These are phyloP conservation scores for Camelus dromedarius DNA, from an alignment of 2,113 vertebrate species.

Conservation along the genomic window DNA sequence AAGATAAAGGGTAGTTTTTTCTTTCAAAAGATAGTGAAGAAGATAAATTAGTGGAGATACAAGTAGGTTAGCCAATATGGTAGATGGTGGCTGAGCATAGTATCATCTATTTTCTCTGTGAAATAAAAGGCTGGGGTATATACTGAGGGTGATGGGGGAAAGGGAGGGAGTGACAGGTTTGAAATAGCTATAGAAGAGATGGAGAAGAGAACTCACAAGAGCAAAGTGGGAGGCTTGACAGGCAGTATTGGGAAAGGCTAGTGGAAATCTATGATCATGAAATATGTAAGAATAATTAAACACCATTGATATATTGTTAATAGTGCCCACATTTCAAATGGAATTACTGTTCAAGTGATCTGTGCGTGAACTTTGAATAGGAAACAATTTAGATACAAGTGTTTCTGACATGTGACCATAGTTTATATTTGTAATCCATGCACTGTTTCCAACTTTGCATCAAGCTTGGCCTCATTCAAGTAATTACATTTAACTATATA, in stretches of 20 bases:
- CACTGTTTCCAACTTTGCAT: neutral
- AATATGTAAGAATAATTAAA: constrained; percentile 34
- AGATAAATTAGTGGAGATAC: neutral
- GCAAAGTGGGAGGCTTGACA: neutral
- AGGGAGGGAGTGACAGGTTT: neutral
- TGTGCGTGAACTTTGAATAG: neutral
- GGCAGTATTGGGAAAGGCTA: neutral
- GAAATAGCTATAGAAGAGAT: neutral
- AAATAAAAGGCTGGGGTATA: neutral
- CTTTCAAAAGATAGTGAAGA: neutral
- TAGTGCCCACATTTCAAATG: neutral
- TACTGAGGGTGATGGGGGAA: neutral
- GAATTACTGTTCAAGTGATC: neutral
- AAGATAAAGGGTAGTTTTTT: neutral
- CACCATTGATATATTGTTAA: neutral
- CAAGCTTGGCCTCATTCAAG: neutral
- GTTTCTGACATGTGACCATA: neutral
- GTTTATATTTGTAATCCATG: neutral
- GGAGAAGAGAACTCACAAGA: neutral
- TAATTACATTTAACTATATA: neutral
- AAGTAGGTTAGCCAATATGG: neutral
- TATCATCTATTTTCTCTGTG: neutral
- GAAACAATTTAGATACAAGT: neutral
- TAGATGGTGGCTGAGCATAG: neutral
- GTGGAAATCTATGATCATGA: neutral